Base-by-base conservation (phyloP, 1,140 invertebrate genomes). In the Aporrectodea caliginosa region DNA sequence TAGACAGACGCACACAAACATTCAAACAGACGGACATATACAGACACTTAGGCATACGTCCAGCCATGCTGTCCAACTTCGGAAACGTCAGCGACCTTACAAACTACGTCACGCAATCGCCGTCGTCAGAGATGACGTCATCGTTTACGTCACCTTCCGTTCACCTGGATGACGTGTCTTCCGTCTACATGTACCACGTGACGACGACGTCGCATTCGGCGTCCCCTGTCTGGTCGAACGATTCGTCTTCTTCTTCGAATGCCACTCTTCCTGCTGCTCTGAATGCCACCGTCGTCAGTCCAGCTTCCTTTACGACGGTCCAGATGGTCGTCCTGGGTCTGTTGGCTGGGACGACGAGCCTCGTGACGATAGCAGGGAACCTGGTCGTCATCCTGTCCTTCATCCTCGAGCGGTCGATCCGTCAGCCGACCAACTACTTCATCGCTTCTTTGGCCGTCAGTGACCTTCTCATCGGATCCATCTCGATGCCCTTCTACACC, bases 371-470 rank as follows among this genome's bases (percentile, higher is more conserved):
- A 43, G 30, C 77, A 32, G 98, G 98, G 58, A 99, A 99, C 87
- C 94, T 99, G 73, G 91, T 99, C 22, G 98, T 99, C 34, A 91
- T 99, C 31, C 87, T 98, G 43, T 95, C 97, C 31, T 99, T 99
- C 89, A 93, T 98, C 77, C 93, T 99, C 30, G 98, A 99, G 87
- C 91, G 97, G 78, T 94, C 94, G 78, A 99, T 99, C 84, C 92
- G 98, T 73, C 97, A 99, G 85, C 98, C 98, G 0, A 97, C 95
- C 86, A 99, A 99, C 90, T 99, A 99, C 90, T 99, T 99, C 90
- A 98, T 99, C 77, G 97, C 96, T 1, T 99, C 97, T 0, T 90
- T 99, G 69, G 98, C 98, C 31, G 95, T 97, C 33, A 98, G 97
- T 16, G 98, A 99, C 90, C 92, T 99, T 89, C 91, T 99, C 1